Evolutionary conservation across 1,140 invertebrate species (phyloP).

Genomic region (Coenobita brevimanus): DNA sequence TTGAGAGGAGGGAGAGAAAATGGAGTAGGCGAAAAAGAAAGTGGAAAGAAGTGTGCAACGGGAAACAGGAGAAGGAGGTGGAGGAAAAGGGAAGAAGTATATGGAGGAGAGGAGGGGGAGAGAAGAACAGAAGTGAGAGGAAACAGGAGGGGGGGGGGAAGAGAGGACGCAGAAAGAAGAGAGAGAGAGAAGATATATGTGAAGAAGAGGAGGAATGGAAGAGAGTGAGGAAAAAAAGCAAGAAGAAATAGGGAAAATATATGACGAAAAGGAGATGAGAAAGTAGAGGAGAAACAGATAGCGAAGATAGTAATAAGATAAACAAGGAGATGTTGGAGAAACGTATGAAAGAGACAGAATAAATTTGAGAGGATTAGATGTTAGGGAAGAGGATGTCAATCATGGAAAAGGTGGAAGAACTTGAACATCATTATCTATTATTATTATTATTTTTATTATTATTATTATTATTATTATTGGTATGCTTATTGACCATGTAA

Average conservation of each 20-base stretch:
- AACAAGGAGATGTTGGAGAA: not conserved
- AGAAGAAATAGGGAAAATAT: not conserved
- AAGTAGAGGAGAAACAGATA: not conserved
- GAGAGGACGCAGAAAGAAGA: not conserved
- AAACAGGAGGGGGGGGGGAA: not conserved
- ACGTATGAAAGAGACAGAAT: not conserved
- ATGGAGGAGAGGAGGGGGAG: not conserved
- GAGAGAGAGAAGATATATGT: not conserved
- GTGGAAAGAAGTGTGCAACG: not conserved
- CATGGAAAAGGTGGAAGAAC: no score
- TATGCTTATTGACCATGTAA: no score
- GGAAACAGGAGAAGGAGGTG: no score
- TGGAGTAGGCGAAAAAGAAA: not conserved
- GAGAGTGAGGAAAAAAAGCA: not conserved
- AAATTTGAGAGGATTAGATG: not conserved
- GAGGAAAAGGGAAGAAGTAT: no score
- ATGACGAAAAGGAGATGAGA: not conserved
- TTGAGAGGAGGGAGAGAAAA: no score
- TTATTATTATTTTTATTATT: no score
- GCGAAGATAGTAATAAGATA: not conserved
- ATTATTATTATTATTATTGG: no score
- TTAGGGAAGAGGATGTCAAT: not conserved
- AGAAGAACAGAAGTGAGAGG: not conserved
- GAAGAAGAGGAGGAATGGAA: not conserved
- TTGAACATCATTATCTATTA: no score